Base-by-base conservation (phyloP, 2,113 vertebrate species). In the Petrocephalus microphthalmus region DNA sequence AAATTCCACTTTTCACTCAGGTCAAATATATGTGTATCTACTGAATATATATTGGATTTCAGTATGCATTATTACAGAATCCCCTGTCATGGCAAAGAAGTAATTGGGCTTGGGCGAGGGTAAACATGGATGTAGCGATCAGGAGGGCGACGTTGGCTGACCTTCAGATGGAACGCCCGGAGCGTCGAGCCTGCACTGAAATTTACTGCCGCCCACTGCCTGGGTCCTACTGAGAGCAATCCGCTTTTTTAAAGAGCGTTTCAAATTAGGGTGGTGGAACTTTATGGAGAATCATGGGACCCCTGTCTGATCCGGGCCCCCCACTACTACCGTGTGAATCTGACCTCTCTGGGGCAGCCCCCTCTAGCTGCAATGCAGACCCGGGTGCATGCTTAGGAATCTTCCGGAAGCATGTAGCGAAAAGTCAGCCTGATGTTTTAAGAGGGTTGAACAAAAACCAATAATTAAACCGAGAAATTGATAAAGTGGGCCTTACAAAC, bases 81-180 rank as follows among this genome's bases (percentile, higher is more conserved):
- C 89, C 90, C 88, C 89, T 91, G 84, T 91, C 93, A 88, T 25
- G 47, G 88, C 74, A 92, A 91, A 92, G 87, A 90, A 94, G 86
- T 95, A 95, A 96, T 94, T 96, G 93, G 92, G 90, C 93, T 94
- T 95, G 94, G 93, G 92, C 87, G 92, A 90, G 90, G 90, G 92
- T 92, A 95, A 96, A 94, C 88, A 93, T 88, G 92, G 93, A 94
- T 81, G 37, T 86, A 91, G 93, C 92, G 93, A 94, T 90, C 90
- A 87, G 91, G 84, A 93, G 92, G 90, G 86, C 91, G 89, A 92
- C 91, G 93, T 90, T 89, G 94, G 92, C 91, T 96, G 96, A 96
- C 95, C 95, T 96, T 95, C 94, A 86, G 89, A 93, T 92, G 87
- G 2, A 90, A 89, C 89, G 95, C 95, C 94, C 89, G 74, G 91